Conservation (phyloP, 1,140 invertebrate species). For the Trichomalopsis sarcophagae region DNA sequence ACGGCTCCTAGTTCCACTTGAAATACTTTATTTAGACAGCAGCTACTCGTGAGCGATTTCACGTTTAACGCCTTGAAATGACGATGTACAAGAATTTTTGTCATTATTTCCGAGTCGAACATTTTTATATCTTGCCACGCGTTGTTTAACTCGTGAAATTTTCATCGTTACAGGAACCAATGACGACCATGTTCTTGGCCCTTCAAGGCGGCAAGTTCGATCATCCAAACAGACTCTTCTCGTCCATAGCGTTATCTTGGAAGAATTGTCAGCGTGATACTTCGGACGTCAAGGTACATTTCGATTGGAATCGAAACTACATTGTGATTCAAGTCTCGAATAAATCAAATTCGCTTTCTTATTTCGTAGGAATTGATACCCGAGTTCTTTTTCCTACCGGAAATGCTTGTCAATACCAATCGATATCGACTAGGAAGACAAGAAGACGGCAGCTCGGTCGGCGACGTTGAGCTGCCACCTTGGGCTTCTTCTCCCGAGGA, state of each 20-base stretch:
- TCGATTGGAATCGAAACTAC: constrained; percentile 40
- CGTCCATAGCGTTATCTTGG: constrained; percentile 95
- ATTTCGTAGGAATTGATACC: constrained; percentile 92
- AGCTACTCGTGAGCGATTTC: neutral
- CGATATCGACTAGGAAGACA: constrained; percentile 90
- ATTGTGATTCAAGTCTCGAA: neutral
- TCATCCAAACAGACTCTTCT: constrained; percentile 97
- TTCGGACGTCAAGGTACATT: constrained; percentile 94
- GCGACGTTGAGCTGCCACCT: constrained; percentile 93
- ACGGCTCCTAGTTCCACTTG: neutral
- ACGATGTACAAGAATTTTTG: neutral
- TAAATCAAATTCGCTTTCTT: neutral
- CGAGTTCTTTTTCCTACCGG: constrained; percentile 99
- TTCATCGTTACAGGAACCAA: constrained; percentile 88
- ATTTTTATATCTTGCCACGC: neutral
- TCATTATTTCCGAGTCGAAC: neutral
- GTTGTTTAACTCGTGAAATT: neutral
- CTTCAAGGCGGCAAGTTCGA: constrained; percentile 99
- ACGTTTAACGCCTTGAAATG: neutral
- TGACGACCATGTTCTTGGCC: constrained; percentile 98
- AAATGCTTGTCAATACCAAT: constrained; percentile 97
- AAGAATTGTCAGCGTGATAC: constrained; percentile 99
- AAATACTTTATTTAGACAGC: constrained; percentile 14
- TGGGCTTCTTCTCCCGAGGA: constrained; percentile 98
- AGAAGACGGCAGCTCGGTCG: constrained; percentile 89